phyloP scores from a whole-genome alignment of 2,113 vertebrate species.

The Aptenodytes forsteri region DNA sequence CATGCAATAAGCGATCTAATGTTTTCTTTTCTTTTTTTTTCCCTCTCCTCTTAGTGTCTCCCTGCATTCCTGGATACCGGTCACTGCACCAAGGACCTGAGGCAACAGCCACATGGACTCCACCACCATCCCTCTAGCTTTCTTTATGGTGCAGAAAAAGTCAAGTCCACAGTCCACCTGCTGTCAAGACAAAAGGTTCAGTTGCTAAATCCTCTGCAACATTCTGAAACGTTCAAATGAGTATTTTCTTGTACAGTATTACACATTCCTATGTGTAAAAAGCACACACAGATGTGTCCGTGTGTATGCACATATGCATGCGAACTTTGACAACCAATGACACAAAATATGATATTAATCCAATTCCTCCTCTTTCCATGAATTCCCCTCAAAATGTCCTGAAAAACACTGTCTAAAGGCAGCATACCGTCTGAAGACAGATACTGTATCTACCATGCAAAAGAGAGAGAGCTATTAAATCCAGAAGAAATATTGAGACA shows the following conservation, averaged over 20 bases:
- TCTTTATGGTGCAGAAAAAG: background rate
- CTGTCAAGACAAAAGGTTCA: background rate
- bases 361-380: background rate
- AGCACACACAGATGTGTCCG: background rate
- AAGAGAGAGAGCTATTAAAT: background rate
- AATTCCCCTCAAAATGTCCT: background rate
- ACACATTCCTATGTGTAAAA: background rate
- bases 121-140: background rate
- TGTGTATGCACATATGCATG: background rate
- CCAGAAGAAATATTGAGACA: background rate
- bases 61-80: constrained; percentile 56
- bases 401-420: background rate
- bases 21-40: constrained; percentile 58
- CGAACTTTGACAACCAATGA: background rate
- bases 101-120: constrained; percentile 36
- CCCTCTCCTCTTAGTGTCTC: background rate
- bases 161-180: constrained; percentile 23
- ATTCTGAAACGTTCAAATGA: background rate
- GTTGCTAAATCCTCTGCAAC: background rate
- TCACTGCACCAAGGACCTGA: constrained; percentile 50
- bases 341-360: background rate
- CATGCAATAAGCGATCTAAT: constrained; percentile 45
- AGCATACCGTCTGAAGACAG: background rate
- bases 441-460: background rate
- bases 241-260: background rate